Base-by-base conservation (phyloP, 2,113 vertebrate species). In the Syrrhaptes paradoxus region DNA sequence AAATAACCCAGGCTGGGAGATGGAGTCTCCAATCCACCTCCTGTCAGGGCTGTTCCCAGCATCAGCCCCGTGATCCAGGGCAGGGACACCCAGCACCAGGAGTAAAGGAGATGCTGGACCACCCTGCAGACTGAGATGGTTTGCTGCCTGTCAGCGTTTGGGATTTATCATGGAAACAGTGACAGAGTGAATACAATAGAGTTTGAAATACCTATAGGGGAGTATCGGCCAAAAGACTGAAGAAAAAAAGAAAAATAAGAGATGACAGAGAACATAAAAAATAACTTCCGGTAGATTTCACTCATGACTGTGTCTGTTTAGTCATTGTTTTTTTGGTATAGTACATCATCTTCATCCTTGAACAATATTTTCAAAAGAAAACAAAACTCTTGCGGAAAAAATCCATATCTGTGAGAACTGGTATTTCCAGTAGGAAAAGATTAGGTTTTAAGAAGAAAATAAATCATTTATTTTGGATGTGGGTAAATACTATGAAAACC, bases 21-120 rank as follows among this genome's bases (percentile, higher is more conserved):
- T 24, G 4, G 34, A 70, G 7, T 4, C 38, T 17, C 10, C 0
- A 1, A 4, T 7, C 9, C 7, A 25, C 3, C 29, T 61, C 29
- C 17, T 54, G 12, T 17, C 20, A 74, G 14, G 17, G 11, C 17
- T 73, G 29, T 17, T 13, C 45, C 9, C 45, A 58, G 10, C 5
- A 31, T 67, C 29, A 67, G 29, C 6, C 3, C 6, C 13, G 8
- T 41, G 52, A 6, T 38, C 19, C 5, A 6, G 7, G 24, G 16
- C 38, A 70, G 34, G 14, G 36, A 41, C n/a, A 79, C 1, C 10
- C 29, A 52, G 13, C 13, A 59, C 24, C n/a, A 70, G 17, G 3
- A 55, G 20, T 8, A 1, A 3, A 13, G 19, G 24, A 70, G 1
- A 31, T 13, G 29, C 48, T 41, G 46, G n/a, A 48, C 38, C 11